Percentiles rank a stretch among this genome's conserved stretches.
phyloP scores from a whole-genome alignment of 1,140 invertebrate species.

The Drosophila bocqueti region DNA sequence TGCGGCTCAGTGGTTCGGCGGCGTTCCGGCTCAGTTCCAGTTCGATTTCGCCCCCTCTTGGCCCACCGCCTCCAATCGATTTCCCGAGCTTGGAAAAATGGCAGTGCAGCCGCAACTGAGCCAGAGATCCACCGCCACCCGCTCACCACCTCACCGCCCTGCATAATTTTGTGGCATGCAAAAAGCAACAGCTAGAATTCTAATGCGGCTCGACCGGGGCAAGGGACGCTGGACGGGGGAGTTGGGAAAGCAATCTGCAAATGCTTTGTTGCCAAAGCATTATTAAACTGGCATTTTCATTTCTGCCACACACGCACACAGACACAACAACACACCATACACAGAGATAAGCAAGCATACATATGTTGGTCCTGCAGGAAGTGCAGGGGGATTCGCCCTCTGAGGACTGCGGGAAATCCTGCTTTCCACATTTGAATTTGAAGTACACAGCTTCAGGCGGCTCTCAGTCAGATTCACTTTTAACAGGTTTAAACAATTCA shows the following conservation, averaged over 20 bases:
- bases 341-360: slow-evolving; percentile 54
- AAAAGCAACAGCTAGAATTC: slow-evolving; percentile 57
- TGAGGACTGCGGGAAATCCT: slow-evolving; percentile 47
- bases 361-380: slow-evolving; percentile 56
- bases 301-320: slow-evolving; percentile 49
- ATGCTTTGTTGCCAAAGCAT: slow-evolving; percentile 78
- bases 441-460: slow-evolving; percentile 39
- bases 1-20: slow-evolving; percentile 26
- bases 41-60: slow-evolving; percentile 6
- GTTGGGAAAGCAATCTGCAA: slow-evolving; percentile 74
- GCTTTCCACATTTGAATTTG: slow-evolving; percentile 65
- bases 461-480: slow-evolving; percentile 25
- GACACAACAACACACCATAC: background rate
- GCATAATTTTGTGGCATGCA: slow-evolving; percentile 73
- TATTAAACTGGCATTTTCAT: slow-evolving; percentile 81
- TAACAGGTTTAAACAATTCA: too few species aligned
- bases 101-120: slow-evolving; percentile 19
- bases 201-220: slow-evolving; percentile 28
- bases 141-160: background rate
- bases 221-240: slow-evolving; percentile 10
- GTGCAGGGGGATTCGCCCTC: slow-evolving; percentile 8
- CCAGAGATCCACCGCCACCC: background rate
- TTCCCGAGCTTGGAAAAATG: slow-evolving; percentile 3
- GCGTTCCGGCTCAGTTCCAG: slow-evolving; percentile 36
- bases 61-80: slow-evolving; percentile 1